phyloP scores from a whole-genome alignment of 2,888 invertebrate genomes.

The Cataglyphis altisquamis region DNA sequence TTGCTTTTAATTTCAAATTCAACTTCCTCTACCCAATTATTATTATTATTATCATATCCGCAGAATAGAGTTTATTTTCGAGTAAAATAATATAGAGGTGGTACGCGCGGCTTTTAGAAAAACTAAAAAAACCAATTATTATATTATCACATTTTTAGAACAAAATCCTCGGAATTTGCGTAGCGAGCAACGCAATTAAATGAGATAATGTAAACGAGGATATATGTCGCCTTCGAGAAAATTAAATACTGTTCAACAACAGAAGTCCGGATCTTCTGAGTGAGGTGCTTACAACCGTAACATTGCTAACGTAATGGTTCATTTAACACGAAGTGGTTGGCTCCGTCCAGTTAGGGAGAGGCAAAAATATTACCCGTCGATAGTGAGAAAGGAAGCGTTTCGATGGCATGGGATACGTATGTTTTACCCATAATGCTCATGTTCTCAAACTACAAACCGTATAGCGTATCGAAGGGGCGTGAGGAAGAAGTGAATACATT shows the following conservation, averaged over 20 bases:
- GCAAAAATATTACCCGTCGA: conserved; percentile 73
- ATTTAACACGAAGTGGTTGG: conserved; percentile 72
- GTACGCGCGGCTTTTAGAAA: not conserved
- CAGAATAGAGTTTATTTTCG: not conserved
- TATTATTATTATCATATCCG: not conserved
- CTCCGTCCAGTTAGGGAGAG: conserved; percentile 76
- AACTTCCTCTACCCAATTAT: not conserved
- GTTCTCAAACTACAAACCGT: conserved; percentile 30
- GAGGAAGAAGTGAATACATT: conserved; percentile 46
- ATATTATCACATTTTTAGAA: not conserved
- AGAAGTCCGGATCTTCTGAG: conserved; percentile 73
- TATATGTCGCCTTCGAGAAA: conserved; percentile 45
- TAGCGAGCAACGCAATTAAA: conserved; percentile 44
- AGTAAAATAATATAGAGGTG: not conserved
- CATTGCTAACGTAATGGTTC: conserved; percentile 73
- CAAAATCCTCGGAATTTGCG: not conserved
- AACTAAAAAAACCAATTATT: not conserved
- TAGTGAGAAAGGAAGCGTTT: conserved; percentile 68
- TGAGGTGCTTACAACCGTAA: conserved; percentile 68
- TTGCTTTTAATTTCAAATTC: conserved; percentile 6
- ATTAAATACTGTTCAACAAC: conserved; percentile 72
- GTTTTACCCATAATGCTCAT: conserved; percentile 65
- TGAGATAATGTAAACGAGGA: conserved; percentile 25
- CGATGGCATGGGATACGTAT: conserved; percentile 44
- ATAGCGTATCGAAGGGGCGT: not conserved